phyloP scores from a whole-genome alignment of 1,140 invertebrate species.

The Eupristina koningsbergeri region DNA sequence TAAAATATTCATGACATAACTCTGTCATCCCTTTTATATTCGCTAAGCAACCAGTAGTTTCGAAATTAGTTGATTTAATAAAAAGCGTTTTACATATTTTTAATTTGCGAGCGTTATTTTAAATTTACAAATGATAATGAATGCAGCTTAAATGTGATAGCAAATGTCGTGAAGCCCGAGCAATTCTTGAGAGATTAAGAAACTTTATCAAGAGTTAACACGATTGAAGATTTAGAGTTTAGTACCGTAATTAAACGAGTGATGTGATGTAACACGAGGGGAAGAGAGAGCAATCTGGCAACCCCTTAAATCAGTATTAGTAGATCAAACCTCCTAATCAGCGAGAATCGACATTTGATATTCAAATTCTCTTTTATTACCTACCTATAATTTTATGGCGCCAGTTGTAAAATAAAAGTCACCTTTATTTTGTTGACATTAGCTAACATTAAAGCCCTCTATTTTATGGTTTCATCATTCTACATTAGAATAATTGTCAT shows the following conservation, averaged over 20 bases:
- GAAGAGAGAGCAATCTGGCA: constrained; percentile 37
- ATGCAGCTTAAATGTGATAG: constrained; percentile 1
- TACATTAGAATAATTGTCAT: background rate
- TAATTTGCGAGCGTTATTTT: background rate
- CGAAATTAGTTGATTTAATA: background rate
- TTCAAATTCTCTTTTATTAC: constrained; percentile 48
- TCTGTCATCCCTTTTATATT: background rate
- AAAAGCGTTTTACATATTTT: background rate
- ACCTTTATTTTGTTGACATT: constrained; percentile 38
- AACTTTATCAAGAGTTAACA: constrained; percentile 53
- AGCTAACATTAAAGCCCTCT: background rate
- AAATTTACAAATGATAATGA: constrained; percentile 24
- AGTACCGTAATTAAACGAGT: constrained; percentile 50
- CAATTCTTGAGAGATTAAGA: constrained; percentile 46
- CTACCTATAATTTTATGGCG: constrained; percentile 33
- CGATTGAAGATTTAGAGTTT: constrained; percentile 50
- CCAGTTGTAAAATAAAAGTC: constrained; percentile 6
- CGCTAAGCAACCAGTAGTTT: background rate
- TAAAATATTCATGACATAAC: constrained; percentile 15
- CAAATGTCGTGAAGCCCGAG: constrained; percentile 21
- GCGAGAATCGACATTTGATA: constrained; percentile 51
- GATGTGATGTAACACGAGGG: constrained; percentile 45
- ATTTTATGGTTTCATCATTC: constrained; percentile 26
- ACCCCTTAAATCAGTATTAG: constrained; percentile 53
- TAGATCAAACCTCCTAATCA: constrained; percentile 51